phyloP scores from a whole-genome alignment of 2,113 vertebrate species.

The Charadrius vociferus region DNA sequence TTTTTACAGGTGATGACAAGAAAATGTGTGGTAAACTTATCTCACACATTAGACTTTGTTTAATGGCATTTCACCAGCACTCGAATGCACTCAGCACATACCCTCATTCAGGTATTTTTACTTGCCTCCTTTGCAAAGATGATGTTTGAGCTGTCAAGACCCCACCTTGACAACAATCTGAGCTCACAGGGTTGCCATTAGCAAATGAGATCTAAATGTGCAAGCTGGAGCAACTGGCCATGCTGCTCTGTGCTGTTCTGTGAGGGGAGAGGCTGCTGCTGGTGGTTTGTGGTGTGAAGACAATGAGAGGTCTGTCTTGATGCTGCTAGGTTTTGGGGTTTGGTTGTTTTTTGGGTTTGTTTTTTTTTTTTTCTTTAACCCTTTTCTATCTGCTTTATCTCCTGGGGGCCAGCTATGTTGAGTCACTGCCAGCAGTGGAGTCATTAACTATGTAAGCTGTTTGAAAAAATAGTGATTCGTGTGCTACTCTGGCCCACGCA shows the following conservation, averaged over 20 bases:
- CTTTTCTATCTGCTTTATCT: not conserved
- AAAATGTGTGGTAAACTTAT: not conserved
- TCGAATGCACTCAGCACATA: not conserved
- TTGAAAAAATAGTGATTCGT: not conserved
- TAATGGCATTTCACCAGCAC: not conserved
- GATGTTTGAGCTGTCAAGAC: not conserved
- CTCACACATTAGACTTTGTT: not conserved
- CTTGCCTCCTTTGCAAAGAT: not conserved
- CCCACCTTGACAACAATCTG: not conserved
- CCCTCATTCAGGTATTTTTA: not conserved
- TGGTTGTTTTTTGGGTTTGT: not conserved
- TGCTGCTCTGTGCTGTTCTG: not conserved
- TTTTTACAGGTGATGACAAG: not conserved
- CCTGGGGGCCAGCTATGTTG: not conserved
- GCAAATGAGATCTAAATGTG: not conserved
- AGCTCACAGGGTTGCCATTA: not conserved
- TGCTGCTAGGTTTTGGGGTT: no score
- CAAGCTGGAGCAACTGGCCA: not conserved
- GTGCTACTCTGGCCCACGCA: accelerated
- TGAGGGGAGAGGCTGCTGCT: not conserved
- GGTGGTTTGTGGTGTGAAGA: not conserved
- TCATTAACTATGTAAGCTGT: no score
- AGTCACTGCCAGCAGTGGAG: not conserved
- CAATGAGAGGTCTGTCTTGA: not conserved
- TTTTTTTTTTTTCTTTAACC: not conserved